Evolutionary conservation across 1,140 invertebrate species (phyloP), one percentile per base, ranked within the genome.

Genomic region (Scaptodrosophila lebanonensis): DNA sequence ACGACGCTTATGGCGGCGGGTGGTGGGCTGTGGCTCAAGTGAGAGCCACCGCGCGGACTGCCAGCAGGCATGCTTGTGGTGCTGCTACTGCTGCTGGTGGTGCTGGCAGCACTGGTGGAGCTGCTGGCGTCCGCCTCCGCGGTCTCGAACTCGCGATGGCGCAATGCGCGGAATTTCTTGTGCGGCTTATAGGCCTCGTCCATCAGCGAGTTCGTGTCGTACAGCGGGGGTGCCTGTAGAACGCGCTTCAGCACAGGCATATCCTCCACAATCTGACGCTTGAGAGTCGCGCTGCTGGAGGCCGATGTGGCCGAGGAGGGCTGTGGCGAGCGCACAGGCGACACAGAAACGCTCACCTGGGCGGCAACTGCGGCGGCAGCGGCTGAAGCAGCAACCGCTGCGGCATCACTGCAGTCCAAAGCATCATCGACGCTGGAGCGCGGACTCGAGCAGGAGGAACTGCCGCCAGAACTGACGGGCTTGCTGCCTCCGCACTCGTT

Each of bases 141-240:
- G 65, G 93, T 93, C 17, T 93, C 93, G 2, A 91, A 93, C 65
- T 94, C 93, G 63, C 94, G 93, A 67, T 93, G 91, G 3, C 94
- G 88, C 69, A 94, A 87, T 0, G 94, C 93, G 2, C 95, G 91
- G 90, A 97, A 97, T 86, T 97, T 97, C 87, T 97, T 97, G 89
- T 97, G 96, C 35, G 95, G 95, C 76, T 96, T 95, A 88, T 97
- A 97, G 1, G 95, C 95, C 87, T 97, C 95, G 84, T 97, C 95
- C 95, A 97, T 97, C 29, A 97, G 87, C 1, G 94, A 93, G 73
- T 95, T 95, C 32, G 94, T 95, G 76, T 95, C 94, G 87, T 95
- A 95, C 1, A 97, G 88, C 0, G 96, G 96, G 1, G 96, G 96
- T 1, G 95, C 95, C 85, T 97, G 95, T 0, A 97, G 89, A 0